Conservation (phyloP, 2,797 vertebrate species). For the Caiman crocodilus region DNA sequence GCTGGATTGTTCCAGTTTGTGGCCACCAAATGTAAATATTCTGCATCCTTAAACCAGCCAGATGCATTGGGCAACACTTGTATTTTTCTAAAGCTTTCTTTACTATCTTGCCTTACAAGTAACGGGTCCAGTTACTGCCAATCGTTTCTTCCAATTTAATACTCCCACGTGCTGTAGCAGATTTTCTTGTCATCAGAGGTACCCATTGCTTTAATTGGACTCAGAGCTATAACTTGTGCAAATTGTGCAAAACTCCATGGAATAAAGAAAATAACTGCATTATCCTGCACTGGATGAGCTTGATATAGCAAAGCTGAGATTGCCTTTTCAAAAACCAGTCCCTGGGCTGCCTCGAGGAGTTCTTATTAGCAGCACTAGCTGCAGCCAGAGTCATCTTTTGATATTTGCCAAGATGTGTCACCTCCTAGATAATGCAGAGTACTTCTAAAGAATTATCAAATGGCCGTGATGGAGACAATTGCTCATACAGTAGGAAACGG, state of each 20-base stretch:
- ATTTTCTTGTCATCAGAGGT: background rate
- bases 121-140: background rate
- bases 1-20: background rate
- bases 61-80: fast-evolving
- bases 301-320: background rate
- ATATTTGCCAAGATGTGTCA: background rate
- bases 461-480: background rate
- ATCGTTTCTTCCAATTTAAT: background rate
- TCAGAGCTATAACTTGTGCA: background rate
- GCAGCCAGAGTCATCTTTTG: background rate
- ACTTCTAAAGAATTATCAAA: background rate
- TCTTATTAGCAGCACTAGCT: background rate
- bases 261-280: background rate
- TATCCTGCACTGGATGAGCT: fast-evolving
- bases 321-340: background rate
- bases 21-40: background rate
- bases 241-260: fast-evolving
- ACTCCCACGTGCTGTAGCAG: background rate
- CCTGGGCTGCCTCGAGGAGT: background rate
- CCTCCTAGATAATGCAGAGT: background rate
- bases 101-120: background rate
- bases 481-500: background rate
- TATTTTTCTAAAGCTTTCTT: background rate
- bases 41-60: background rate
- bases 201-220: background rate